Percentiles rank a stretch among this genome's conserved stretches.
Conservation (phyloP, 2,797 vertebrate genomes). For the Adrianichthys oophorus region DNA sequence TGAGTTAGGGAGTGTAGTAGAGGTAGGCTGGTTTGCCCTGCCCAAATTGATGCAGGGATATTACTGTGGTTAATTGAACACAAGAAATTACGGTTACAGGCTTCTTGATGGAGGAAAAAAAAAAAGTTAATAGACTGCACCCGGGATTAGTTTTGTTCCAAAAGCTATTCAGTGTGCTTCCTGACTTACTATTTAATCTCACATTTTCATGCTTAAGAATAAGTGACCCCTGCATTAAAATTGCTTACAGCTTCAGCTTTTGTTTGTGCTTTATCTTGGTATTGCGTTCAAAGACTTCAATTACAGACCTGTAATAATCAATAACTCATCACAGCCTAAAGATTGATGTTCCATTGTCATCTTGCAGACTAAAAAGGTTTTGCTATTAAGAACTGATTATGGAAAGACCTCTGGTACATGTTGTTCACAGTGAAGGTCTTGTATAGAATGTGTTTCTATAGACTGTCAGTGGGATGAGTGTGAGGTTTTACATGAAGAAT, state of each 20-base stretch:
- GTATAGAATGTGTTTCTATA: too few species aligned
- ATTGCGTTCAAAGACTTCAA: too few species aligned
- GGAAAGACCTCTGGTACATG: too few species aligned
- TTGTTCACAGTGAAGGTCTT: too few species aligned
- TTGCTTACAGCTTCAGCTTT: neutral
- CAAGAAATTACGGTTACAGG: conserved; percentile 47
- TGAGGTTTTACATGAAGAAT: too few species aligned
- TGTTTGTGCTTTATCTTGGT: neutral
- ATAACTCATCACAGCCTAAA: conserved; percentile 40
- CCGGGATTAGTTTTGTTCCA: conserved; percentile 53
- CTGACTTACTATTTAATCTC: conserved; percentile 35
- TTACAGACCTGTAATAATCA: conserved; percentile 32
- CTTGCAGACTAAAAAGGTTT: neutral
- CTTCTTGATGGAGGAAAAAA: conserved; percentile 46
- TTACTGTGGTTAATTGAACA: conserved; percentile 60
- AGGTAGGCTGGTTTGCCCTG: conserved; percentile 15
- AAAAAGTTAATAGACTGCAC: conserved; percentile 66
- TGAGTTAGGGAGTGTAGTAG: too few species aligned
- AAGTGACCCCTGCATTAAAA: neutral
- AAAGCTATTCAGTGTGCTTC: conserved; percentile 41
- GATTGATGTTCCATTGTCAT: conserved; percentile 21
- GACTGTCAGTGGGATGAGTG: too few species aligned
- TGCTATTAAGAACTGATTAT: too few species aligned
- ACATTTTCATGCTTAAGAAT: conserved; percentile 8
- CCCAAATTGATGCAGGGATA: conserved; percentile 67